Base-by-base conservation (phyloP, 2,888 invertebrate species). In the Amphipyra tragopoginis region DNA sequence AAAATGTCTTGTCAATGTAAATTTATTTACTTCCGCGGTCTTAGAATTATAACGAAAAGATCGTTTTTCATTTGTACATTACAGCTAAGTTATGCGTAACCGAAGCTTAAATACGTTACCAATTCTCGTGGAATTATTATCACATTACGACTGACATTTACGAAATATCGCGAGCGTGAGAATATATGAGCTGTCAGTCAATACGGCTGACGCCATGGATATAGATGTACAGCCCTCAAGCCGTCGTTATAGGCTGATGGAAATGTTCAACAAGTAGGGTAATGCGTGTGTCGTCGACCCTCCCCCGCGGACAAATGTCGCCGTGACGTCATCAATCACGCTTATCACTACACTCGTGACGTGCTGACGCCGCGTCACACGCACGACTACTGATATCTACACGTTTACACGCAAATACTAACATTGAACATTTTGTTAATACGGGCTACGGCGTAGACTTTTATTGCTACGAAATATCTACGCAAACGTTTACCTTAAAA, bases 281-380 rank as follows among this genome's bases (percentile, higher is more conserved):
- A 87, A 88, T 87, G 82, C 75, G 82, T 76, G 72, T 70, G 71
- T 65, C 67, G 57, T 34, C 67, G 73, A 55, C 64, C 73, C 59
- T 21, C 51, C 57, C 59, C 57, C 57, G 67, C 62, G 68, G 72
- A 64, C 72, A 75, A 75, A 70, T 66, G 75, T 64, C 63, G 71
- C 59, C 78, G 86, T 92, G 90, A 90, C 89, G 90, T 87, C 92
- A 90, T 93, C 90, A 93, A 93, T 93, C 93, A 92, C 86, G 85
- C 85, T 92, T 93, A 93, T 93, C 93, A 86, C 79, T 62, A 69
- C 67, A 59, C 64, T 70, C 73, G 85, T 81, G 83, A 78, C 79
- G 76, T 67, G 79, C 77, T 65, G 66, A 62, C 75, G 58, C 67
- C 54, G 75, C 76, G 80, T 84, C 77, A 79, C 81, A 75, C 75